Evolutionary conservation across 2,113 vertebrate genomes (phyloP).

Genomic region (Petroica traversi): DNA sequence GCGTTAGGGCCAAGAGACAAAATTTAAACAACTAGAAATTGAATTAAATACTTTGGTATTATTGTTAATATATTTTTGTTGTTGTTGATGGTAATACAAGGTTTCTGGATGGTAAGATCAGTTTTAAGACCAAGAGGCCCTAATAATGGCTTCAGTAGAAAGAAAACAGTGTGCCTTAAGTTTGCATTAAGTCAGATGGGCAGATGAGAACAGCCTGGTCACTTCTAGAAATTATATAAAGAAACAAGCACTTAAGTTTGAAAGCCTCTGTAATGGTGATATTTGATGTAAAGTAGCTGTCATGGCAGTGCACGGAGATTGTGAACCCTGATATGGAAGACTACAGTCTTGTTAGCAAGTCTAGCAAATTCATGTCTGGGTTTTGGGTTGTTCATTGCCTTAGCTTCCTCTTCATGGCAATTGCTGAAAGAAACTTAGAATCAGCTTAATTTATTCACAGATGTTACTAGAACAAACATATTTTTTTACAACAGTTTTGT

Average conservation of each 20-base stretch:
- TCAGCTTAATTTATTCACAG: background rate
- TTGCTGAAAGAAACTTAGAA: background rate
- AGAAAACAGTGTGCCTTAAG: background rate
- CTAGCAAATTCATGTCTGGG: background rate
- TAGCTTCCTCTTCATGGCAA: background rate
- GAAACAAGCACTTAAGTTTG: background rate
- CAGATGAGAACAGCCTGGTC: background rate
- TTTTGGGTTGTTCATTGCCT: background rate
- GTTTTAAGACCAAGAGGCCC: background rate
- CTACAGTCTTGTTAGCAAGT: background rate
- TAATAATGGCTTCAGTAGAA: background rate
- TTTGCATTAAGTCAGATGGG: background rate
- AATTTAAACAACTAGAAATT: background rate
- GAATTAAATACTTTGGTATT: background rate
- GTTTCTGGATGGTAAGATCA: background rate
- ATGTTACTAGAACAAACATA: background rate
- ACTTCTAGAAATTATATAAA: background rate
- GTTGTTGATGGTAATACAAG: background rate
- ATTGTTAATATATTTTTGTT: background rate
- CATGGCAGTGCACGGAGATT: background rate
- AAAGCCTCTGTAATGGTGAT: background rate
- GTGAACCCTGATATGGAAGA: background rate
- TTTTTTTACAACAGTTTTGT: background rate
- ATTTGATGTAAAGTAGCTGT: background rate
- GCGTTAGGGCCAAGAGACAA: background rate